phyloP scores from a whole-genome alignment of 2,113 vertebrate species.

The Rostratula benghalensis region DNA sequence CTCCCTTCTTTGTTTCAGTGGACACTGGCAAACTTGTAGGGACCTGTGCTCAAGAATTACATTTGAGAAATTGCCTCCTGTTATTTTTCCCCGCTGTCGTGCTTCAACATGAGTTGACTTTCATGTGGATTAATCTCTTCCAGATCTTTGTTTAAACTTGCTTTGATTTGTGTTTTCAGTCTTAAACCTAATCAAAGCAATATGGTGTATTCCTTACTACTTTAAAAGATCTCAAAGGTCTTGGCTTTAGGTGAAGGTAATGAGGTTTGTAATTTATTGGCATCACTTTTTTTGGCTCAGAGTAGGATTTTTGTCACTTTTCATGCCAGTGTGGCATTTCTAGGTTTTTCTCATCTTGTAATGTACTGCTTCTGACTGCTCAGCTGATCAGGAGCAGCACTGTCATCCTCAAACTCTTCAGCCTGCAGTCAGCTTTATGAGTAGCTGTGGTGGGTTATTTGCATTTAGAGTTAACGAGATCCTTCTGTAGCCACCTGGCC shows the following conservation, averaged over 20 bases:
- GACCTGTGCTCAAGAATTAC: background rate
- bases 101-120: constrained; percentile 21
- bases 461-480: constrained; percentile 9
- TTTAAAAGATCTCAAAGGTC: background rate
- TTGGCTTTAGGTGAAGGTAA: background rate
- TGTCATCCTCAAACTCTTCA: background rate
- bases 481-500: background rate
- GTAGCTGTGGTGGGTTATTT: background rate
- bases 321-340: background rate
- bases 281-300: background rate
- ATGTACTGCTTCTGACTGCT: background rate
- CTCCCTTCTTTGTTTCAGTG: background rate
- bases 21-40: background rate
- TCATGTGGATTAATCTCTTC: constrained; percentile 21
- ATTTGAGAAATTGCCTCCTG: constrained; percentile 11
- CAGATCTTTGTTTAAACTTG: constrained; percentile 41
- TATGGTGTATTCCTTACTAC: background rate
- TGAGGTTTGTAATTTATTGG: background rate
- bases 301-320: background rate
- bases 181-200: constrained; percentile 23
- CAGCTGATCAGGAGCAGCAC: background rate
- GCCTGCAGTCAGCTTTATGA: background rate
- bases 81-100: background rate
- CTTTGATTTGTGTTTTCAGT: constrained; percentile 36
- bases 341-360: background rate